A percentile compares a stretch with the other conserved stretches of the same genome.
Conservation (phyloP, 2,113 vertebrate genomes). For the Perccottus glenii region DNA sequence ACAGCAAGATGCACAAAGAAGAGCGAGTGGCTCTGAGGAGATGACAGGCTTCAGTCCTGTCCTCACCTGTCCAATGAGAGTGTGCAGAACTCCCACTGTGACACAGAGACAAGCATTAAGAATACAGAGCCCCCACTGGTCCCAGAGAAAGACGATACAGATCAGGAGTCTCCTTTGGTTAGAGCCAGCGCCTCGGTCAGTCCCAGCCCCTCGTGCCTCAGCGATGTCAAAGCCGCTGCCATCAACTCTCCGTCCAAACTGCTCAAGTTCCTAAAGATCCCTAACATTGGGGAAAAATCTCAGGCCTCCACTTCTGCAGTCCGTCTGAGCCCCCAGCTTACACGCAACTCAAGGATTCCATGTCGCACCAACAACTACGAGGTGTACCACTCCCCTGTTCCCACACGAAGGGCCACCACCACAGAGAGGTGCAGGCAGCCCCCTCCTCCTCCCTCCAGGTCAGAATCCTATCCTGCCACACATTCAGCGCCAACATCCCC, state of each 20-base stretch:
- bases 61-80: slow-evolving; percentile 58
- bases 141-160: slow-evolving; percentile 58
- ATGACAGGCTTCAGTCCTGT: slow-evolving; percentile 60
- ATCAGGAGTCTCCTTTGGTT: slow-evolving; percentile 65
- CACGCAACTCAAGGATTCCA: slow-evolving; percentile 89
- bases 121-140: slow-evolving; percentile 27
- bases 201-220: slow-evolving; percentile 77
- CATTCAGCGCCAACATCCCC: slow-evolving; percentile 81
- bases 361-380: slow-evolving; percentile 90
- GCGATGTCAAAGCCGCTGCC: slow-evolving; percentile 78
- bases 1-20: slow-evolving; percentile 32
- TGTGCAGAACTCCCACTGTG: slow-evolving; percentile 48
- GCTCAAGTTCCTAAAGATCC: slow-evolving; percentile 90
- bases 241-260: slow-evolving; percentile 86
- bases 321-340: slow-evolving; percentile 90
- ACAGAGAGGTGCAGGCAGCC: slow-evolving; percentile 75
- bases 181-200: slow-evolving; percentile 78
- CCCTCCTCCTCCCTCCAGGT: slow-evolving; percentile 70
- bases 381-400: slow-evolving; percentile 85
- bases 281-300: slow-evolving; percentile 80
- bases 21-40: slow-evolving; percentile 28
- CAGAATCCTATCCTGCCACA: slow-evolving; percentile 75
- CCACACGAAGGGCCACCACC: slow-evolving; percentile 80
- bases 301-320: slow-evolving; percentile 71
- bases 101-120: slow-evolving; percentile 49